Percentiles rank a stretch among this genome's conserved stretches.
Conservation (phyloP, 2,113 vertebrate species). For the Glaucomys volans region DNA sequence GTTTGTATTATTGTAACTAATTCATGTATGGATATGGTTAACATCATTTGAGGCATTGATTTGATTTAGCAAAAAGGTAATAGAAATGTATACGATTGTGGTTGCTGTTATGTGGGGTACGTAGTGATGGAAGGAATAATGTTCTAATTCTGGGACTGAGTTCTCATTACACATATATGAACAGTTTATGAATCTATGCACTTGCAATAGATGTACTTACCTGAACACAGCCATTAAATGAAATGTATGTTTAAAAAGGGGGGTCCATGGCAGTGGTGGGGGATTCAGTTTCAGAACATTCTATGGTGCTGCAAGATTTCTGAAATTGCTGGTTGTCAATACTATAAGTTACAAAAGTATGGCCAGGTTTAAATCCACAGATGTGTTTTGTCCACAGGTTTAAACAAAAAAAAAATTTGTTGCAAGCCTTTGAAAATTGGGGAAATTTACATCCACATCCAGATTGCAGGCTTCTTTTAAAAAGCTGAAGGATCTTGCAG, state of each 20-base stretch:
- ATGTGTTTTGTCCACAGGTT: neutral
- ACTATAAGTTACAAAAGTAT: neutral
- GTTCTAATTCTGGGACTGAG: neutral
- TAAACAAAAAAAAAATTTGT: conserved; percentile 29
- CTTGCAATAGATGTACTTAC: neutral
- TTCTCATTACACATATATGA: neutral
- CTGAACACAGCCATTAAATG: conserved; percentile 2
- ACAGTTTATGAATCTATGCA: neutral
- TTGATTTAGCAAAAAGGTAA: neutral
- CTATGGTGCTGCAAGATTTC: fast-evolving
- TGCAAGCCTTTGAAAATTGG: neutral
- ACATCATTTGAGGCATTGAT: neutral
- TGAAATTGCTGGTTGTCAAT: fast-evolving
- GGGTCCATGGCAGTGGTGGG: neutral
- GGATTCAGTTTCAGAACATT: neutral
- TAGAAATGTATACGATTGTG: neutral
- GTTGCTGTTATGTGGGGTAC: neutral
- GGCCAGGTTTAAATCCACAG: neutral
- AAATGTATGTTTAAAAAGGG: neutral
- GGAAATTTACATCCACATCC: neutral
- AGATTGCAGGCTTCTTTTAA: neutral
- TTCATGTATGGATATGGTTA: neutral
- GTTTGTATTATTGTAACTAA: neutral
- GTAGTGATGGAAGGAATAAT: neutral
- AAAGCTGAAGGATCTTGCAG: neutral